Base-by-base conservation (phyloP, 30 jellyfish, hydroid and myxozoan genomes). In the Aurelia aurita region DNA sequence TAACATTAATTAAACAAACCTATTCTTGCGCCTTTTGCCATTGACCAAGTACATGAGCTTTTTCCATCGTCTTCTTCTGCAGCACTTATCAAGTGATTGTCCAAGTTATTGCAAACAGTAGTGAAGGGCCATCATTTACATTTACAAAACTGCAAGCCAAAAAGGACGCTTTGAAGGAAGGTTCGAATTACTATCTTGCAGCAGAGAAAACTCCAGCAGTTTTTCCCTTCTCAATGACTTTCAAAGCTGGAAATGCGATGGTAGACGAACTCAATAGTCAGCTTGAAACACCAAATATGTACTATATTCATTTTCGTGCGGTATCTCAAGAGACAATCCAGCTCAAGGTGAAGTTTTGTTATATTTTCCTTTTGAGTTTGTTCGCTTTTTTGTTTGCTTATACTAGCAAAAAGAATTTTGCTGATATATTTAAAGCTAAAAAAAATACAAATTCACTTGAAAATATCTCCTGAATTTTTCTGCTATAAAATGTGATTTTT, bases 51-150 rank as follows among this genome's bases (percentile, higher is more conserved):
- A n/a, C 51, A 7, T 39, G 9, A 39, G 7, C 51, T 6, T 39
- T 39, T 39, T 5, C 51, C 16, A 39, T 39, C 0, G 0, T 39
- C 68, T 39, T 27, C 7, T 45, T 44, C 11, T 63, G 13, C 14
- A 87, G 96, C 21, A 22, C 87, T 3, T 87, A 87, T 71, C 91
- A 87, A 51, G 83, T 87, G 18, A 78, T 87, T 26, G 91, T 87
- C 23, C 87, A 87, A 63, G 58, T 19, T 10, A 69, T 47, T 1
- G 23, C 77, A 25, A 26, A 58, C 25, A 45, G 34, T 44, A 25
- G 29, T 43, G 90, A 62, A 14, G 31, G 65, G 2, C 77, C 91
- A 35, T 14, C 35, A 44, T 43, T 19, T 13, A 15, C 31, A 10
- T 87, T 87, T 62, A 54, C 66, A 34, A 26, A 19, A 0, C 64